phyloP scores from a whole-genome alignment of 1,140 invertebrate species.

The Aethina tumida region DNA sequence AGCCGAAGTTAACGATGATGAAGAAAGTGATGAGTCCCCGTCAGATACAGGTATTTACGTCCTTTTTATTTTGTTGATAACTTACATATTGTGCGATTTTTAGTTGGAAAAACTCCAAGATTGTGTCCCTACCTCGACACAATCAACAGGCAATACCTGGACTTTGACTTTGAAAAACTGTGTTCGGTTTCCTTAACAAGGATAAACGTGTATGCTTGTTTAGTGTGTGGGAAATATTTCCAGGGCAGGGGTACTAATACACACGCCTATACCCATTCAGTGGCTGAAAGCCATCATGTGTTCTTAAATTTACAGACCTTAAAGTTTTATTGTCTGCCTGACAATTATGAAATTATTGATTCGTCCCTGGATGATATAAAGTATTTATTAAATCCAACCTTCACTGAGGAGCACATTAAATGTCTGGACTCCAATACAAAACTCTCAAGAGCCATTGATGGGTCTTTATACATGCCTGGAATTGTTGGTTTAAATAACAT shows the following conservation, averaged over 20 bases:
- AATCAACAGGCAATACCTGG: conserved; percentile 91
- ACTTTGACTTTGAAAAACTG: conserved; percentile 99
- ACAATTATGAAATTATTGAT: conserved; percentile 99
- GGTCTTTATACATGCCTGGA: conserved; percentile 91
- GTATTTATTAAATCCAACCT: conserved; percentile 98
- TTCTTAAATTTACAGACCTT: conserved; percentile 95
- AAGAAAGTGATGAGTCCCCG: too few relatives aligned
- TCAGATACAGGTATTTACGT: too few relatives aligned
- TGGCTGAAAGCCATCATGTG: conserved; percentile 95
- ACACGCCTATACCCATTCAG: conserved; percentile 97
- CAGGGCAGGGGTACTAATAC: conserved; percentile 96
- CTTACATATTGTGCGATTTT: conserved; percentile 5
- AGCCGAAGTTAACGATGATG: too few relatives aligned
- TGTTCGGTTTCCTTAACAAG: conserved; percentile 96
- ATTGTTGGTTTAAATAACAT: conserved; percentile 98
- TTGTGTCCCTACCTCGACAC: conserved; percentile 92
- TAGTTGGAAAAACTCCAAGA: conserved; percentile 14
- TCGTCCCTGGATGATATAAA: conserved; percentile 98
- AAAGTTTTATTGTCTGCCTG: conserved; percentile 98
- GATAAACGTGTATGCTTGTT: conserved; percentile 99
- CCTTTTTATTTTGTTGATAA: too few relatives aligned
- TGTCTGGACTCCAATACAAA: conserved; percentile 75
- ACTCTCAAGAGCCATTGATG: conserved; percentile 90
- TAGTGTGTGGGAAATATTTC: conserved; percentile 99
- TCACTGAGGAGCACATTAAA: conserved; percentile 70